Evolutionary conservation across 2,888 invertebrate genomes (phyloP).

Genomic region (Agrotis puta): DNA sequence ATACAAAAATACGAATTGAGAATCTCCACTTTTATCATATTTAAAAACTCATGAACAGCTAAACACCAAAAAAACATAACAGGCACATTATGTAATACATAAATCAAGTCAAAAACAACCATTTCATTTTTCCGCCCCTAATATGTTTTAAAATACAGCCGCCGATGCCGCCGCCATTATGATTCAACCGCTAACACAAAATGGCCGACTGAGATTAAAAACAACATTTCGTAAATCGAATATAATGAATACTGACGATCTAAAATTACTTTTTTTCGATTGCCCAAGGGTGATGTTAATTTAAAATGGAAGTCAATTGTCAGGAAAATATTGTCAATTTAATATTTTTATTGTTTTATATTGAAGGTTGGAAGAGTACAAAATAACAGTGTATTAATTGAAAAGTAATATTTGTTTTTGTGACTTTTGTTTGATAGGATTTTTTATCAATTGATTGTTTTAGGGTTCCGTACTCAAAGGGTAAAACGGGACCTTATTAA

Average conservation of each 20-base stretch:
- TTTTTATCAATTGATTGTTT: not conserved
- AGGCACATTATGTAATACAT: not conserved
- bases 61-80: slow-evolving; percentile 11
- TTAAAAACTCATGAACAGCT: not conserved
- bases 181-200: slow-evolving; percentile 24
- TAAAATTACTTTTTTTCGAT: slow-evolving; percentile 49
- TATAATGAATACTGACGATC: slow-evolving; percentile 32
- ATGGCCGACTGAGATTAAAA: slow-evolving; percentile 43
- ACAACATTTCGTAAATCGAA: slow-evolving; percentile 55
- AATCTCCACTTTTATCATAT: no score
- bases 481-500: no score
- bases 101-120: slow-evolving; percentile 14
- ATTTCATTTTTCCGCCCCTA: not conserved
- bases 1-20: no score
- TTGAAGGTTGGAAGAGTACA: not conserved
- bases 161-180: not conserved
- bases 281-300: slow-evolving; percentile 25
- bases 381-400: slow-evolving; percentile 23
- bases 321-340: slow-evolving; percentile 31
- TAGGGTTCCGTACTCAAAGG: no score
- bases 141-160: slow-evolving; percentile 9
- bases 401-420: not conserved
- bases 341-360: slow-evolving; percentile 34
- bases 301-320: slow-evolving; percentile 30
- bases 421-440: not conserved